phyloP scores from a whole-genome alignment of 2,113 vertebrate genomes.

The Boulengeromyrus knoepffleri region DNA sequence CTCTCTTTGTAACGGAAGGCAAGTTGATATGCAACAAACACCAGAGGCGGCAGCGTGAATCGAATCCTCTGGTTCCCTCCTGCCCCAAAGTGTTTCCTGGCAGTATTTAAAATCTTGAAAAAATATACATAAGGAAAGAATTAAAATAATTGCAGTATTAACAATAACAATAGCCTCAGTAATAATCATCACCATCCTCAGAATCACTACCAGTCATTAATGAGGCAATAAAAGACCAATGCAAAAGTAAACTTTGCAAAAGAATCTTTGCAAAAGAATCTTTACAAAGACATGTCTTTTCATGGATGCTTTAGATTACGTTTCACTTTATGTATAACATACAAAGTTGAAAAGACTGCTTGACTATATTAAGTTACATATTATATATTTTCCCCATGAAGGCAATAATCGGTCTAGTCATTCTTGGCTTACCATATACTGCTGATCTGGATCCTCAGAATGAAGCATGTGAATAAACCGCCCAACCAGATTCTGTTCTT shows the following conservation, averaged over 20 bases:
- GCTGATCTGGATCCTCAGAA: conserved; percentile 92
- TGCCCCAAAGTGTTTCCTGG: conserved; percentile 93
- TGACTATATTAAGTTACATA: background rate
- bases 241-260: background rate
- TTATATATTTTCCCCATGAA: background rate
- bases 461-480: conserved; percentile 89
- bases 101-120: conserved; percentile 86
- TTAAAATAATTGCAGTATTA: background rate
- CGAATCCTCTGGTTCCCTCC: conserved; percentile 95
- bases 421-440: conserved; percentile 73
- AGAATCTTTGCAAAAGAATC: background rate
- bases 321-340: background rate
- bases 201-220: background rate
- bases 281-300: background rate
- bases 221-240: background rate
- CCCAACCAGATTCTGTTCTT: conserved; percentile 93
- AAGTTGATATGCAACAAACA: conserved; percentile 93
- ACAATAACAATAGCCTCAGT: background rate
- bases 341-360: background rate
- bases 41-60: conserved; percentile 86
- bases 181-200: background rate
- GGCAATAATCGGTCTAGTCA: background rate
- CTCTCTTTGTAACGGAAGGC: conserved; percentile 96
- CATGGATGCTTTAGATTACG: background rate
- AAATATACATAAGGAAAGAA: background rate